Evolutionary conservation across 2,888 invertebrate species (phyloP), one percentile per base, ranked within the genome.

Genomic region (Acronicta psi): DNA sequence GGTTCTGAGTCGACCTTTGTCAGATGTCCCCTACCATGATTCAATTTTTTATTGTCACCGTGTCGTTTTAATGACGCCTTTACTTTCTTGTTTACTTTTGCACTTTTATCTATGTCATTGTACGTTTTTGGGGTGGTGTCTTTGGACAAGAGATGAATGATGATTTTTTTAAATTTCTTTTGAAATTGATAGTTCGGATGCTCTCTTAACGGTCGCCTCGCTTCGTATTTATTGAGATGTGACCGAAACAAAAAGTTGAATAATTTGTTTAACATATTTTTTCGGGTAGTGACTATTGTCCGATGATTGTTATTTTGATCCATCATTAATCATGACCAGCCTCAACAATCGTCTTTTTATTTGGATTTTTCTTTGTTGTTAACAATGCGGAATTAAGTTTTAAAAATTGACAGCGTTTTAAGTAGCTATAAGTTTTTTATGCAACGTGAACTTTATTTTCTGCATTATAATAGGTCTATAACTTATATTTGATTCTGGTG

Each of bases 51-150:
- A 85, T 74, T 78, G 58, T 75, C 78, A 58, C 69, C 70, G 86
- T 89, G 85, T 91, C 89, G 82, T 76, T 91, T 88, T 92, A 91
- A 93, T 90, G 91, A 92, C 81, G 77, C 81, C 81, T 83, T 82
- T 84, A 75, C 79, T 82, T 86, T 83, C 83, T 67, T 92, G 90
- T 93, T 93, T 93, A 92, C 89, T 88, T 80, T 87, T 88, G 84
- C 83, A 80, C 85, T 83, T 86, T 90, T 91, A 88, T 92, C 88
- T 87, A 84, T 85, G 80, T 81, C 85, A 83, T 89, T 92, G 88
- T 91, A 64, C 34, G 38, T 69, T 60, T 74, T 75, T 83, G 78
- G 91, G 91, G 91, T 86, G 89, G 88, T 86, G 81, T 86, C 87
- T 90, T 91, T 92, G 85, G 89, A 89, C 87, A 87, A 83, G 83